These are phyloP conservation scores for Rhagonycha lutea DNA, from an alignment of 2,888 invertebrate genomes.

Conservation along the genomic window DNA sequence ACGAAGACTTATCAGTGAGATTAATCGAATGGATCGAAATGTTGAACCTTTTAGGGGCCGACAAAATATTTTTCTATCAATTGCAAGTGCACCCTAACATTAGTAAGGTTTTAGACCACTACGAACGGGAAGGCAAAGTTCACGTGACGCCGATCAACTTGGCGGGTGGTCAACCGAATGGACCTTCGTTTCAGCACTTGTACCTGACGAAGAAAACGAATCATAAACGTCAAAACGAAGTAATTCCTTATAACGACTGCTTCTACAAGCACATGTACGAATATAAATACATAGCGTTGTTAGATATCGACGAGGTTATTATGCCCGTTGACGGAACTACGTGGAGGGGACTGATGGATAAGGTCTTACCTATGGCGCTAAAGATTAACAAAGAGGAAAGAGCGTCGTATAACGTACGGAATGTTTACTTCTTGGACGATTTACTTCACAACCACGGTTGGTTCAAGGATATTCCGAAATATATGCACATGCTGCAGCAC, in stretches of 20 bases:
- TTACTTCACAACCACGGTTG: conserved; percentile 79
- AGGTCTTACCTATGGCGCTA: conserved; percentile 67
- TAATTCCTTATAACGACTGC: conserved; percentile 96
- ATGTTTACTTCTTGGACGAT: conserved; percentile 91
- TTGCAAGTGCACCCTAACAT: conserved; percentile 92
- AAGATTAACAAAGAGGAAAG: conserved; percentile 66
- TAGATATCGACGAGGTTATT: conserved; percentile 94
- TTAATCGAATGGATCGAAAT: conserved; percentile 95
- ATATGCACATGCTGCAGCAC: conserved; percentile 85
- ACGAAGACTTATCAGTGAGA: conserved; percentile 87
- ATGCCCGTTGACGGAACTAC: conserved; percentile 77
- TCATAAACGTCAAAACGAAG: conserved; percentile 92
- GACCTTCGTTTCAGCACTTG: conserved; percentile 85
- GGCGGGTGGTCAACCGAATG: conserved; percentile 89
- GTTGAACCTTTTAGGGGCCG: conserved; percentile 82
- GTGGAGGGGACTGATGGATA: conserved; percentile 80
- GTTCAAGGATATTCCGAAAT: conserved; percentile 77
- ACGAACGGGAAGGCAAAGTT: conserved; percentile 66
- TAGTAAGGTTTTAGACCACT: conserved; percentile 73
- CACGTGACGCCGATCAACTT: conserved; percentile 81
- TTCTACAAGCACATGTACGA: conserved; percentile 89
- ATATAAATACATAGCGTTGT: conserved; percentile 86
- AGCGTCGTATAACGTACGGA: conserved; percentile 85
- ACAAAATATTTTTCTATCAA: conserved; percentile 90
- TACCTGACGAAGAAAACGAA: conserved; percentile 89